phyloP scores from a whole-genome alignment of 1,140 invertebrate genomes.

The Magallana ariakensis region DNA sequence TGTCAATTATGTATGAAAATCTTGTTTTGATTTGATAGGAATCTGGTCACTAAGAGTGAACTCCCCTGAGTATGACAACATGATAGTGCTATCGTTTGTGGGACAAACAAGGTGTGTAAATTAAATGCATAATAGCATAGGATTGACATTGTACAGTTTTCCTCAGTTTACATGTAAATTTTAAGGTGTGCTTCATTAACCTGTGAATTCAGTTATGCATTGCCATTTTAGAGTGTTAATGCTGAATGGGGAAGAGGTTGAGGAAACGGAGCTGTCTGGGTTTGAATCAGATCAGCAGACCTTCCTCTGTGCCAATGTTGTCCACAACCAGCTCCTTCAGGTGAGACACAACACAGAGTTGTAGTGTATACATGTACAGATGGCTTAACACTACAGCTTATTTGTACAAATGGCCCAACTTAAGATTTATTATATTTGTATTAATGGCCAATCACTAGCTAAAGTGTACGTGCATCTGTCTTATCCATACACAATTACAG shows the following conservation, averaged over 20 bases:
- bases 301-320: constrained; percentile 95
- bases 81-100: constrained; percentile 95
- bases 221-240: constrained; percentile 86
- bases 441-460: too few species aligned
- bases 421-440: too few species aligned
- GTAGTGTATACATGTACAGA: too few species aligned
- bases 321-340: constrained; percentile 87
- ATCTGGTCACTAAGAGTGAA: constrained; percentile 95
- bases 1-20: background rate
- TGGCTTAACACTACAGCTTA: too few species aligned
- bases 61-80: constrained; percentile 88
- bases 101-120: constrained; percentile 88
- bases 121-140: too few species aligned
- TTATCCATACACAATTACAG: too few species aligned
- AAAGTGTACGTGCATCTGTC: too few species aligned
- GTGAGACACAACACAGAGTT: constrained; percentile 55
- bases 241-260: constrained; percentile 96
- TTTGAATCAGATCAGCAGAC: constrained; percentile 95
- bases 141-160: background rate
- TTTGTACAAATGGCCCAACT: too few species aligned
- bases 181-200: background rate
- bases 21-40: constrained; percentile 77
- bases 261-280: constrained; percentile 83
- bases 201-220: background rate
- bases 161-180: background rate